Percentiles rank a stretch among this genome's conserved stretches.
These are phyloP conservation scores for Candidula unifasciata DNA, from an alignment of 2,888 invertebrate species.

Conservation along the genomic window DNA sequence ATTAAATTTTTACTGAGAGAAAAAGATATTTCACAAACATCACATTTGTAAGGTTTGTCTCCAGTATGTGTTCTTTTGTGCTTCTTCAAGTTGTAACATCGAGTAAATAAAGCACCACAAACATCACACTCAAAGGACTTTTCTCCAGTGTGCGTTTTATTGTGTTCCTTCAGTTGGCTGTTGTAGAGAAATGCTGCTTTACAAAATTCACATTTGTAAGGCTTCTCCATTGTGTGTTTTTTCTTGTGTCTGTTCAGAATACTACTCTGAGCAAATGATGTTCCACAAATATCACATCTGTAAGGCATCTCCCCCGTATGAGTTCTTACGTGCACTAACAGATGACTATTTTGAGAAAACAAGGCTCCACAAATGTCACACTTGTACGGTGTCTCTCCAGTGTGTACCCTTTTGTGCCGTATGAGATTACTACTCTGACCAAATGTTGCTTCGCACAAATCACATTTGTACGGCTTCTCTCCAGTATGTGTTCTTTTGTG, in stretches of 20 bases:
- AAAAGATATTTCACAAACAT: neutral
- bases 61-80: slow-evolving; percentile 24
- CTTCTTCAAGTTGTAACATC: neutral
- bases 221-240: neutral
- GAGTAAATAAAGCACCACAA: neutral
- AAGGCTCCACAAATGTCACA: neutral
- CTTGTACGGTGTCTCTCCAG: neutral
- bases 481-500: slow-evolving; percentile 4
- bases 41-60: slow-evolving; percentile 2
- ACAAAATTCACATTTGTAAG: neutral
- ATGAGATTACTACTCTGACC: neutral
- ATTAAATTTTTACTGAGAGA: neutral
- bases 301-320: neutral
- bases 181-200: neutral
- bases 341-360: neutral
- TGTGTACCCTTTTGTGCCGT: neutral
- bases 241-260: neutral
- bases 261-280: neutral
- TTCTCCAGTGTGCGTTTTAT: neutral
- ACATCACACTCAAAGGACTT: neutral
- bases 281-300: slow-evolving; percentile 3
- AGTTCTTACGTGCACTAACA: neutral
- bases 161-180: neutral
- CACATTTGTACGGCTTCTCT: neutral
- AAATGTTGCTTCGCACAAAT: neutral